Percentiles rank a stretch among this genome's conserved stretches.
These are phyloP conservation scores for Pempheris klunzingeri DNA, from an alignment of 2,797 vertebrate species.

Conservation along the genomic window DNA sequence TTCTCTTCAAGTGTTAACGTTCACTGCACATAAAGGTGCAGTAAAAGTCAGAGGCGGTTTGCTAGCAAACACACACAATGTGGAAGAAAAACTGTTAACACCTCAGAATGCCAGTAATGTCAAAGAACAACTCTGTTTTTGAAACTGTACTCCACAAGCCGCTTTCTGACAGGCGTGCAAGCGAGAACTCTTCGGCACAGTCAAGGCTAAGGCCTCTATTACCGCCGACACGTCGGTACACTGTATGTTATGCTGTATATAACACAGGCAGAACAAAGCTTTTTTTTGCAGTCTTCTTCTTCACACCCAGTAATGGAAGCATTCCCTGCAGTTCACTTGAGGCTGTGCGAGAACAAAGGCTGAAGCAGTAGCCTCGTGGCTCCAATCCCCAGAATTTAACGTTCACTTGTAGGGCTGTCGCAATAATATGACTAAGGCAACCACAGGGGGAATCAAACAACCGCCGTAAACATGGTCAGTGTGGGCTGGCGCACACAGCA, in stretches of 20 bases:
- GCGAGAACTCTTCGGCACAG: conserved; percentile 3
- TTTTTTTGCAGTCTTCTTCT: neutral
- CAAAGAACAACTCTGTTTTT: neutral
- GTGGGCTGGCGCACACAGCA: too few species aligned
- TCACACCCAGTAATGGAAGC: neutral
- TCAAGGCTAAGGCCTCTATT: conserved; percentile 4
- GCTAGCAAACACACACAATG: neutral
- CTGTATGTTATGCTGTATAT: neutral
- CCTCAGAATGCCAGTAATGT: neutral
- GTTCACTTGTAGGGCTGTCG: too few species aligned
- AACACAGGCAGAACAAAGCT: conserved; percentile 1
- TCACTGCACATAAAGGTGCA: neutral
- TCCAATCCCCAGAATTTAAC: neutral
- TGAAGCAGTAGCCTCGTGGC: neutral
- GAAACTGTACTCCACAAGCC: conserved; percentile 6
- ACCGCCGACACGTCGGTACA: neutral
- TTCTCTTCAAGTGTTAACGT: neutral
- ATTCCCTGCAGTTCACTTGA: neutral
- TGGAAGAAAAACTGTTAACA: neutral
- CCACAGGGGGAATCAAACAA: too few species aligned
- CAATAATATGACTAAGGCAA: too few species aligned
- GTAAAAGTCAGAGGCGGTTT: neutral
- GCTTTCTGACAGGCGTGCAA: neutral
- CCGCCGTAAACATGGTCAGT: too few species aligned
- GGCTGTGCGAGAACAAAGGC: neutral